A percentile compares a stretch with the other conserved stretches of the same genome.
These are phyloP conservation scores for Hipparchia semele DNA, from an alignment of 2,888 invertebrate species.

Conservation along the genomic window DNA sequence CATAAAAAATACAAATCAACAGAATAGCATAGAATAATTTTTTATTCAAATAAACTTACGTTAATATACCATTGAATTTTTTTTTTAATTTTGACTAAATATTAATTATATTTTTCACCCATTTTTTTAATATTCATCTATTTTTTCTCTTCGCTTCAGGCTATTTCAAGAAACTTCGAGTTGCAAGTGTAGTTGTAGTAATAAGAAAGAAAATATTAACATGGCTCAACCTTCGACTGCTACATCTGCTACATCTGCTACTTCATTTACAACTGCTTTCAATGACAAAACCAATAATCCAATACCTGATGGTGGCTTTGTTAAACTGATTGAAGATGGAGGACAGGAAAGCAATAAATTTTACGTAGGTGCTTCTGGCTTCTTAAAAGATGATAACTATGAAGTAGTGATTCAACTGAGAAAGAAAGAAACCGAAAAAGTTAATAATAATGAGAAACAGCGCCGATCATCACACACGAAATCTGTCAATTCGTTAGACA, in stretches of 20 bases:
- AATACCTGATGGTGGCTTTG: constrained; percentile 52
- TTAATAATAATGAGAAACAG: not conserved
- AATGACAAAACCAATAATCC: constrained; percentile 49
- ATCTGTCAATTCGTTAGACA: constrained; percentile 1
- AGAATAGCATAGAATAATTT: too few relatives aligned
- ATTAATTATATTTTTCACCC: too few relatives aligned
- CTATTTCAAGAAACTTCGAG: not conserved
- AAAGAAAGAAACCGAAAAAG: constrained; percentile 57
- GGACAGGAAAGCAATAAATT: constrained; percentile 67
- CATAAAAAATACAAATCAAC: not conserved
- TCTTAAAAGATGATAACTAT: constrained; percentile 68
- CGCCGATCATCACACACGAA: constrained; percentile 2
- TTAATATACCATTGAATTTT: too few relatives aligned
- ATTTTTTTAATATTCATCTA: not conserved
- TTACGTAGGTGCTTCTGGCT: constrained; percentile 68
- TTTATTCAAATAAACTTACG: too few relatives aligned
- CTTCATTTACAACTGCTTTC: constrained; percentile 58
- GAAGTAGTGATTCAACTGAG: constrained; percentile 75
- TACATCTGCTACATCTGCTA: constrained; percentile 56
- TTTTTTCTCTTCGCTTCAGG: constrained; percentile 2
- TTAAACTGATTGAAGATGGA: constrained; percentile 61
- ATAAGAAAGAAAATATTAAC: constrained; percentile 35
- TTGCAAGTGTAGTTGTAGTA: constrained; percentile 20
- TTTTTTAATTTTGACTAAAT: too few relatives aligned
- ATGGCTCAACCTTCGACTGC: constrained; percentile 47